A percentile compares a stretch with the other conserved stretches of the same genome.
Conservation (phyloP, 2,888 invertebrate genomes). For the Mesodorylaimus sp. region DNA sequence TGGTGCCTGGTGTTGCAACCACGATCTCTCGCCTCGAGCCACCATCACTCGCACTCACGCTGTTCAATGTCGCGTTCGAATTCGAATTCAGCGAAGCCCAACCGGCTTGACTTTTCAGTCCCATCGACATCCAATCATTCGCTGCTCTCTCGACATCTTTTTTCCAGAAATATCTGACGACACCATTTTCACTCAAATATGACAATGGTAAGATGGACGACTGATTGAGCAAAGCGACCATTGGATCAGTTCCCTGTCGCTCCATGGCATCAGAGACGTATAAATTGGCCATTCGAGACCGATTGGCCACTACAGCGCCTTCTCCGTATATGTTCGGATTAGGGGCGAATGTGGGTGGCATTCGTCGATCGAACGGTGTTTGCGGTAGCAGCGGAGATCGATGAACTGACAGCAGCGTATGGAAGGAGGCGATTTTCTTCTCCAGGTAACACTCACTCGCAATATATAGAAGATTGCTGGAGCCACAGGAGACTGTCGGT, state of each 20-base stretch:
- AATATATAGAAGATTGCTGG: background rate
- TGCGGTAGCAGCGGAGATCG: background rate
- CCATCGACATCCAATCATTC: too few species aligned
- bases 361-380: background rate
- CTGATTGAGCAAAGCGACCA: constrained; percentile 1
- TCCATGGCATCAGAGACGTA: background rate
- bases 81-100: too few species aligned
- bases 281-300: background rate
- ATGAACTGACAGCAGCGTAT: constrained; percentile 2
- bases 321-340: background rate
- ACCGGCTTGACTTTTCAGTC: too few species aligned
- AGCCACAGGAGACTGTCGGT: background rate
- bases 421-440: background rate
- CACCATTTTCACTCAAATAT: too few species aligned
- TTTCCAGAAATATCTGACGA: too few species aligned
- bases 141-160: too few species aligned
- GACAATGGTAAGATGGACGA: too few species aligned
- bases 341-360: background rate
- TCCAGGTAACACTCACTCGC: constrained; percentile 4
- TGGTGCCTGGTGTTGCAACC: background rate
- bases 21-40: too few species aligned
- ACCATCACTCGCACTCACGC: too few species aligned
- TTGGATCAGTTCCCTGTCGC: background rate
- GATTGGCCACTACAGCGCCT: background rate
- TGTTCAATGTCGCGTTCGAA: too few species aligned